These are phyloP conservation scores for Polypedilum vanderplanki DNA, from an alignment of 1,140 invertebrate species.

Conservation along the genomic window DNA sequence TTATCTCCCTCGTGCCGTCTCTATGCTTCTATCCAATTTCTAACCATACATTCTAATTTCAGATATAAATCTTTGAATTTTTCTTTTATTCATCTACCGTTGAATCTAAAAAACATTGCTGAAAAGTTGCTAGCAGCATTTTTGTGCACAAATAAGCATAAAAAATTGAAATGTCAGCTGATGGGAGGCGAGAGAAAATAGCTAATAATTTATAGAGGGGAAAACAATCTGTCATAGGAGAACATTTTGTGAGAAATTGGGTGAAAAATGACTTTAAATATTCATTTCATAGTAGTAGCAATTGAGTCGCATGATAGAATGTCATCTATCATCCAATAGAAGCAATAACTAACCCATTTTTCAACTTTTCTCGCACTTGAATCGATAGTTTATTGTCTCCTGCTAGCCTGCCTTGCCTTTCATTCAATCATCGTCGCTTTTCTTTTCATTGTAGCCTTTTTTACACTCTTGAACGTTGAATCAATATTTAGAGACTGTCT, in stretches of 20 bases:
- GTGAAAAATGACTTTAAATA: conserved; percentile 25
- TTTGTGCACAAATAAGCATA: neutral
- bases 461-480: neutral
- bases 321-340: conserved; percentile 21
- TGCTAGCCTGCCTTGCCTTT: neutral
- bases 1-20: neutral
- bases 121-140: too few relatives aligned
- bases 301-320: neutral
- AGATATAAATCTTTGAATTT: neutral
- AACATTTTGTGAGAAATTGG: neutral
- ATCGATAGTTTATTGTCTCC: neutral
- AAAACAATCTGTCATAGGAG: neutral
- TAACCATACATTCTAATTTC: neutral
- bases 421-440: too few relatives aligned
- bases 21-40: neutral
- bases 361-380: neutral
- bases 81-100: neutral
- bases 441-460: neutral
- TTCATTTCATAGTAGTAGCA: neutral
- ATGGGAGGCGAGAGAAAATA: neutral
- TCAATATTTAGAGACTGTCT: conserved; percentile 23
- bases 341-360: neutral
- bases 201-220: neutral
- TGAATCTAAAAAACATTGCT: neutral
- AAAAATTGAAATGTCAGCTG: conserved; percentile 23